These are phyloP conservation scores for Physocephala rufipes DNA, from an alignment of 2,888 invertebrate species.

Conservation along the genomic window DNA sequence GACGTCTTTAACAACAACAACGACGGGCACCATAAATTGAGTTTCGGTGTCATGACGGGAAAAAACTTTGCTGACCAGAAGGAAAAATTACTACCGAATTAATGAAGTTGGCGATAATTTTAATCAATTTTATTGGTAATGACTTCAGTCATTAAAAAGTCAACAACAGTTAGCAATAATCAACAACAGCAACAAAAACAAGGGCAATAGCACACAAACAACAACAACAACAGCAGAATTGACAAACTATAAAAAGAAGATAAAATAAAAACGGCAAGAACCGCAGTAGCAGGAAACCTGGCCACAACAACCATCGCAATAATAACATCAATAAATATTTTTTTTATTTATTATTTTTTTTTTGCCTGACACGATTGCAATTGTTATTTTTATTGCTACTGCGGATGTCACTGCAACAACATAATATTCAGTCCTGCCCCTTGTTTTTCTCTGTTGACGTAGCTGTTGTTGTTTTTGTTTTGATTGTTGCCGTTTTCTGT, in stretches of 20 bases:
- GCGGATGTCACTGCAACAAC: background rate
- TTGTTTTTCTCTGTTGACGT: background rate
- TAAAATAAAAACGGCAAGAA: constrained; percentile 29
- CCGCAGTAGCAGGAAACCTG: background rate
- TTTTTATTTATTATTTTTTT: constrained; percentile 11
- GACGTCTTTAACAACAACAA: too few relatives aligned
- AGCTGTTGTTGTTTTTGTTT: constrained; percentile 33
- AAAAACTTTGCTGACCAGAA: too few relatives aligned
- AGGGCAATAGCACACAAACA: background rate
- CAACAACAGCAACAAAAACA: constrained; percentile 9
- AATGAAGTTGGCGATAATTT: constrained; percentile 15
- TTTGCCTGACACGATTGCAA: too few relatives aligned
- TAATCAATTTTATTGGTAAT: constrained; percentile 15
- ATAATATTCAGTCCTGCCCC: background rate
- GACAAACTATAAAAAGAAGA: too few relatives aligned
- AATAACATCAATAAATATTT: constrained; percentile 1
- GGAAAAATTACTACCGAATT: background rate
- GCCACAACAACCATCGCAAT: background rate
- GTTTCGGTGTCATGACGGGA: too few relatives aligned
- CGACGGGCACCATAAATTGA: too few relatives aligned
- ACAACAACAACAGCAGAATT: background rate
- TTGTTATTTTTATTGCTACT: constrained; percentile 24
- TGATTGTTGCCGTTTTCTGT: constrained; percentile 28
- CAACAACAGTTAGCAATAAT: background rate
- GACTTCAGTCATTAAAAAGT: too few relatives aligned